A percentile compares a stretch with the other conserved stretches of the same genome.
Conservation (phyloP, 2,888 invertebrate species). For the Nemurella pictetii region DNA sequence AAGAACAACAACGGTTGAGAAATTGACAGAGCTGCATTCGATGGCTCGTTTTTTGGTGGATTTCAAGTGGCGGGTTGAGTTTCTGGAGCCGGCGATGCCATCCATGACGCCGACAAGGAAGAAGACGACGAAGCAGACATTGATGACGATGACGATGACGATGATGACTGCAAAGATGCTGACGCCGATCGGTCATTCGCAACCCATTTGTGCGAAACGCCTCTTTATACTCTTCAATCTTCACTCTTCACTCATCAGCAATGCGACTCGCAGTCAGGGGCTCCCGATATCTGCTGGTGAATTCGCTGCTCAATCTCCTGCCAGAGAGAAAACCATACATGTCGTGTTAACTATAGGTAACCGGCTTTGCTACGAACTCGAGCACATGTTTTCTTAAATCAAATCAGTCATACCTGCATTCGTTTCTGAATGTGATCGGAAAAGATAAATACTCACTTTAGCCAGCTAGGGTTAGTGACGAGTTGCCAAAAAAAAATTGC, state of each 20-base stretch:
- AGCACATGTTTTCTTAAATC: neutral
- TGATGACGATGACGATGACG: too few relatives aligned
- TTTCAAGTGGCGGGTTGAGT: too few relatives aligned
- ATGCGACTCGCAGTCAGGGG: conserved; percentile 53
- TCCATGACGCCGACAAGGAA: too few relatives aligned
- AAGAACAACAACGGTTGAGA: neutral
- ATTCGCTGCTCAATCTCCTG: conserved; percentile 56
- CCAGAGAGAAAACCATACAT: conserved; percentile 41
- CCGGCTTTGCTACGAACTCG: too few relatives aligned
- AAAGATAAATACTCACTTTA: conserved; percentile 5
- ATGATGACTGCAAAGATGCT: too few relatives aligned
- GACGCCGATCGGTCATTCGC: neutral
- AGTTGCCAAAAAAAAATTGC: neutral
- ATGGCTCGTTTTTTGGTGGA: neutral
- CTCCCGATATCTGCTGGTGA: conserved; percentile 52
- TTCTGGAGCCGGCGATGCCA: too few relatives aligned
- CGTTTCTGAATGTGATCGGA: neutral
- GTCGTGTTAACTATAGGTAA: neutral
- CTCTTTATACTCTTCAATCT: too few relatives aligned
- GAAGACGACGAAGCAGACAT: too few relatives aligned
- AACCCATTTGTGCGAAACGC: neutral
- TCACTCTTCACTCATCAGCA: conserved; percentile 49
- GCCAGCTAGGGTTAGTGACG: neutral
- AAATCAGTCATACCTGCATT: neutral
- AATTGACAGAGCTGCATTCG: neutral